A percentile compares a stretch with the other conserved stretches of the same genome.
These are phyloP conservation scores for Polypedilum vanderplanki DNA, from an alignment of 1,140 invertebrate species.

Conservation along the genomic window DNA sequence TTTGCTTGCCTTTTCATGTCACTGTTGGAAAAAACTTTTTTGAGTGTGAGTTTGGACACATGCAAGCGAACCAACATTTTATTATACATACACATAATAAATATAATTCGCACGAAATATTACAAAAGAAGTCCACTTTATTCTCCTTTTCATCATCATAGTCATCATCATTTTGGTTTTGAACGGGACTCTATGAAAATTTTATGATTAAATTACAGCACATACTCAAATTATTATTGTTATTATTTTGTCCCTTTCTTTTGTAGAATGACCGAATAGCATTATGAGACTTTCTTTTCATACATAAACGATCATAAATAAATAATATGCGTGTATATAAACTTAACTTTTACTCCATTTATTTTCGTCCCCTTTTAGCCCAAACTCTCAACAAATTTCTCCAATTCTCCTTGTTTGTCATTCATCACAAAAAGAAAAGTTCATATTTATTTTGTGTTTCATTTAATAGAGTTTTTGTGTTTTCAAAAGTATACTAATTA, in stretches of 20 bases:
- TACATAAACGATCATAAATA: not conserved
- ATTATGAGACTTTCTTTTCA: not conserved
- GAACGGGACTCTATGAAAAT: not conserved
- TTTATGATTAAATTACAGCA: slow-evolving; percentile 8
- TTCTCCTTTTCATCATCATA: not conserved
- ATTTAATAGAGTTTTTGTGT: slow-evolving; percentile 19
- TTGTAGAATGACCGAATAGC: not conserved
- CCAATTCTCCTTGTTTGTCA: not conserved
- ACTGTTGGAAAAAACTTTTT: too few species aligned
- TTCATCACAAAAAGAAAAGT: not conserved
- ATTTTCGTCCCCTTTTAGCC: not conserved
- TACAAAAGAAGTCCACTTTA: not conserved
- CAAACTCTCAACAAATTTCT: too few species aligned
- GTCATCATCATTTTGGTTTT: not conserved
- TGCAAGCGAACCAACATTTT: too few species aligned
- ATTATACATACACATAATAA: not conserved
- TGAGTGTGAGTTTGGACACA: too few species aligned
- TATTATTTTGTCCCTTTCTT: not conserved
- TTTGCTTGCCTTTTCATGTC: too few species aligned
- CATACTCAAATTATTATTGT: not conserved
- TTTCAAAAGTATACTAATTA: slow-evolving; percentile 3
- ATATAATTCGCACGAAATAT: slow-evolving; percentile 4
- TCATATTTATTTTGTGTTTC: not conserved
- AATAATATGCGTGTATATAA: slow-evolving; percentile 19
- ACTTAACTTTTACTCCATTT: not conserved